Evolutionary conservation across 1,140 invertebrate genomes (phyloP), one percentile per base, ranked within the genome.

Genomic region (Macrotrachela quadricornifera): DNA sequence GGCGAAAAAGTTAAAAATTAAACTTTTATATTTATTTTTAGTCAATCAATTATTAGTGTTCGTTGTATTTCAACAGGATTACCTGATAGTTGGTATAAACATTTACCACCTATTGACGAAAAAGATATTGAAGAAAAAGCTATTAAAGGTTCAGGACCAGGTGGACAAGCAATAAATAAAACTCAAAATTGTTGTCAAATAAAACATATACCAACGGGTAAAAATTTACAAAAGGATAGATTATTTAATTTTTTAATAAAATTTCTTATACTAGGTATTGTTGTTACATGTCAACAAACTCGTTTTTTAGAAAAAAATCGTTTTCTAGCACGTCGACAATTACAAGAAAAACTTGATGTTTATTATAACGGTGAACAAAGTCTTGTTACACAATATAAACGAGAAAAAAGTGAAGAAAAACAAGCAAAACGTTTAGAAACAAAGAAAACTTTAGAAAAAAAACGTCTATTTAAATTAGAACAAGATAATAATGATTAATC

Each of bases 161-260:
- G 86, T 21, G 86, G 86, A 6, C 80, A 81, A 61, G 76, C 80
- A 15, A 80, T 83, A 0, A 85, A 84, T 64, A 87, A 82, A 73
- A 81, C 81, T 42, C 71, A 74, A 10, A 90, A 86, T 68, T 83
- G 81, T 74, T 81, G 85, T 39, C 71, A 81, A 11, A 63, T 91
- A 0, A 82, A 78, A 61, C 85, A 91, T 64, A 73, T 74, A 62
- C 84, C 85, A 6, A 78, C 83, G 62, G 78, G 79, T 73, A 58
- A 56, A 30, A 15, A 42, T 15, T n/a, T n/a, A n/a, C n/a, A n/a
- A 12, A 37, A 12, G 41, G 37, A 56, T 36, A 10, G 45, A 21
- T 40, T 56, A 40, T 16, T 30, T 37, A 13, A n/a, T 46, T 49
- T n/a, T 41, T 50, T 49, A 42, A 38, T 12, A 16, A 2, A 41